Evolutionary conservation across 2,888 invertebrate genomes (phyloP).

Genomic region (Synanthedon andrenaeformis): DNA sequence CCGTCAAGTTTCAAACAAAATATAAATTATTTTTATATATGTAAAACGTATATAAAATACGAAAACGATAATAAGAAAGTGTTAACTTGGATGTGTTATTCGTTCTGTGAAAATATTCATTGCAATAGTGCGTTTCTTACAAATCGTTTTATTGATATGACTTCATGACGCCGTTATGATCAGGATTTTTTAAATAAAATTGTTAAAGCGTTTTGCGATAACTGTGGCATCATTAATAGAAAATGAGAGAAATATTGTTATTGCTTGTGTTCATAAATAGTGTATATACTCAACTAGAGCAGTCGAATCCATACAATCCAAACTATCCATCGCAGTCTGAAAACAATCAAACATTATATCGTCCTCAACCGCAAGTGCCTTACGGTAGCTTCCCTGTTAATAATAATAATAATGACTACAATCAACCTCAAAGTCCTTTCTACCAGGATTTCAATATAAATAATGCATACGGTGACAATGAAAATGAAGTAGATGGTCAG

Average conservation of each 20-base stretch:
- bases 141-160: no score
- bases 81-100: no score
- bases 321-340: conserved; percentile 38
- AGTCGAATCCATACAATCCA: conserved; percentile 34
- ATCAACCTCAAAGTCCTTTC: conserved; percentile 48
- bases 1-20: no score
- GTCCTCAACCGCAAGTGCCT: conserved; percentile 44
- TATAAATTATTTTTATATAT: no score
- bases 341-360: conserved; percentile 33
- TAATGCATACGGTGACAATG: conserved; percentile 38
- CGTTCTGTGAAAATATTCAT: no score
- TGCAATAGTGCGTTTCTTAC: no score
- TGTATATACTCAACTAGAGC: conserved; percentile 43
- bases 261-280: conserved; percentile 33
- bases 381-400: conserved; percentile 57
- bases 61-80: no score
- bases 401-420: conserved; percentile 40
- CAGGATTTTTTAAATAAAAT: no score
- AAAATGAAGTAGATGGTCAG: conserved; percentile 50
- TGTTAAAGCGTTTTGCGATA: no score
- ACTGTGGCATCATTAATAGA: conserved; percentile 11
- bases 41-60: no score
- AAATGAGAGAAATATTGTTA: conserved; percentile 42
- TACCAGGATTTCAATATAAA: conserved; percentile 45
- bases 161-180: no score